Conservation (phyloP, 2,113 vertebrate species). For the Zapus hudsonius region DNA sequence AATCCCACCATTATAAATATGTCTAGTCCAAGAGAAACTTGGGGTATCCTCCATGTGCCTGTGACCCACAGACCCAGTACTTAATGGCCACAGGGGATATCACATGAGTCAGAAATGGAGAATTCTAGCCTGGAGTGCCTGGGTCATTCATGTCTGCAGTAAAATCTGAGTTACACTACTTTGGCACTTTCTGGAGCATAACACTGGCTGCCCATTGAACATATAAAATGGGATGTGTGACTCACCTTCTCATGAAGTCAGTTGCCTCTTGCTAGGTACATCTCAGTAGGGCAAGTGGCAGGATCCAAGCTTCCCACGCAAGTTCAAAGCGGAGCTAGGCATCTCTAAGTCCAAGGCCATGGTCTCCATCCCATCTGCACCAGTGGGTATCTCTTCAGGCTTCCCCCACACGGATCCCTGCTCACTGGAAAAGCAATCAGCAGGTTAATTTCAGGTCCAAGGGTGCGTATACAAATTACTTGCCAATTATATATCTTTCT, state of each 20-base stretch:
- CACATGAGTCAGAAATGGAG: background rate
- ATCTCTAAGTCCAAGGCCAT: too few species aligned
- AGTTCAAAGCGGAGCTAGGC: background rate
- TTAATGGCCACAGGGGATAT: accelerated
- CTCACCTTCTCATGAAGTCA: background rate
- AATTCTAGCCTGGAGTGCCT: background rate
- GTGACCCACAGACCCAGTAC: accelerated
- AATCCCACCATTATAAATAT: accelerated
- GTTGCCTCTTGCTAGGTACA: background rate
- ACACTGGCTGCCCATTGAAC: background rate
- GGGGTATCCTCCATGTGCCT: accelerated
- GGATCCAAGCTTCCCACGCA: background rate
- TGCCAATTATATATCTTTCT: slow-evolving; percentile 55
- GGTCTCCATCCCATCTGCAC: too few species aligned
- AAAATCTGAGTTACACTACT: background rate
- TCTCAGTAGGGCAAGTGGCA: accelerated
- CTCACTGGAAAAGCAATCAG: background rate
- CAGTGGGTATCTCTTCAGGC: accelerated
- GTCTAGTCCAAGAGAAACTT: accelerated
- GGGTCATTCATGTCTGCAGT: background rate
- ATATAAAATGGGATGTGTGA: accelerated
- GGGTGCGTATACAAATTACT: slow-evolving; percentile 53
- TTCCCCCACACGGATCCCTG: accelerated
- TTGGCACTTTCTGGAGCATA: background rate
- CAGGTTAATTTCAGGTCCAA: slow-evolving; percentile 54